These are phyloP conservation scores for Ictalurus furcatus DNA, from an alignment of 2,113 vertebrate species.

Conservation along the genomic window DNA sequence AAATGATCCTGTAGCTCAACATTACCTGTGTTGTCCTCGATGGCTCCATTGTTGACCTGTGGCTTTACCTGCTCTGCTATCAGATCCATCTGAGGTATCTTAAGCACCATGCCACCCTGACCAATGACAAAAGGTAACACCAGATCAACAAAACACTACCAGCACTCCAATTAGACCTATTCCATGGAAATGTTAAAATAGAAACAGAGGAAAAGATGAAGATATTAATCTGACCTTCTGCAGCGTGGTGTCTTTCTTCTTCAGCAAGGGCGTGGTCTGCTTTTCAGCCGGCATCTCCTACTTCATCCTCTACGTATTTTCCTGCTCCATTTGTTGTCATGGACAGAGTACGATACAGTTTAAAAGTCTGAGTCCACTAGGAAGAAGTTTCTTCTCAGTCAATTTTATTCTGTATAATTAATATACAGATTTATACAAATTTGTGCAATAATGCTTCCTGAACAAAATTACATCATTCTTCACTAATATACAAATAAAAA, in stretches of 20 bases:
- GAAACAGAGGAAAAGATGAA: background rate
- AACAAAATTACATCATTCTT: background rate
- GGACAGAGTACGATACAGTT: background rate
- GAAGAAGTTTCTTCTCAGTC: background rate
- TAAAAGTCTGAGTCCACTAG: background rate
- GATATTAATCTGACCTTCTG: constrained; percentile 64
- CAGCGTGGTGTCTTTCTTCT: constrained; percentile 54
- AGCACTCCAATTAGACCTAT: background rate
- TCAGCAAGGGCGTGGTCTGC: constrained; percentile 34
- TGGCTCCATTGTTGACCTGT: constrained; percentile 89
- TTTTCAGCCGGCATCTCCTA: constrained; percentile 73
- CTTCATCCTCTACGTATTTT: constrained; percentile 84
- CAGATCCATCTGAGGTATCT: constrained; percentile 90
- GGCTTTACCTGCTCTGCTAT: constrained; percentile 95
- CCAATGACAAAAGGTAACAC: background rate
- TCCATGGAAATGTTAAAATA: no score
- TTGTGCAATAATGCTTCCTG: background rate
- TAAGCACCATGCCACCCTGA: constrained; percentile 73
- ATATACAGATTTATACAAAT: background rate
- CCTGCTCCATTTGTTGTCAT: constrained; percentile 85
- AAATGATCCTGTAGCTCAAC: constrained; percentile 57
- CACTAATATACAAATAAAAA: background rate
- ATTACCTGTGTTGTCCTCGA: constrained; percentile 95
- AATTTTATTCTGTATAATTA: background rate
- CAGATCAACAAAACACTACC: background rate